These are phyloP conservation scores for Calephelis perditalis DNA, from an alignment of 2,888 invertebrate species.

Conservation along the genomic window DNA sequence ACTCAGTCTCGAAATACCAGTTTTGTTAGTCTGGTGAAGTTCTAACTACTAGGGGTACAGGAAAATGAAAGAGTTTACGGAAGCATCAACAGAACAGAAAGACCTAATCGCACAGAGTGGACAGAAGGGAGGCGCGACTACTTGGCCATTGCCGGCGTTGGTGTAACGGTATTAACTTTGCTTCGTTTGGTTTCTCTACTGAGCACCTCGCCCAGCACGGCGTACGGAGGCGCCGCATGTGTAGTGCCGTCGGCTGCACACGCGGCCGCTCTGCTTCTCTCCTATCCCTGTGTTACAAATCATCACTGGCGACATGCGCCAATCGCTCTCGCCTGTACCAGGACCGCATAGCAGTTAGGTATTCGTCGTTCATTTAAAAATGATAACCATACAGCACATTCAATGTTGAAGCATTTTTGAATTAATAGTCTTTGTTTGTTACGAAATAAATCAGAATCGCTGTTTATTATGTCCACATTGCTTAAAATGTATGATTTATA, in stretches of 20 bases:
- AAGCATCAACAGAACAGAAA: conserved; percentile 73
- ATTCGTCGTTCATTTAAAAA: conserved; percentile 19
- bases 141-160: conserved; percentile 72
- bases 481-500: too few relatives aligned
- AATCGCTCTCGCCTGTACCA: conserved; percentile 21
- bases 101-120: conserved; percentile 74
- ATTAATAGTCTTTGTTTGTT: neutral
- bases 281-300: conserved; percentile 78
- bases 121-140: conserved; percentile 75
- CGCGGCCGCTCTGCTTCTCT: conserved; percentile 63
- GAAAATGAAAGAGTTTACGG: conserved; percentile 49
- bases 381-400: conserved; percentile 19
- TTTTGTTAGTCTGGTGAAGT: conserved; percentile 31
- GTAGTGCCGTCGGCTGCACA: conserved; percentile 72
- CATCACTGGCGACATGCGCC: conserved; percentile 61
- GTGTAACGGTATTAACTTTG: conserved; percentile 79
- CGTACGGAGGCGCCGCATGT: conserved; percentile 87
- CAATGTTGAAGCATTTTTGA: conserved; percentile 29
- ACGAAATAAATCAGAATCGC: neutral
- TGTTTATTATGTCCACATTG: too few relatives aligned
- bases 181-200: conserved; percentile 81
- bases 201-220: conserved; percentile 90
- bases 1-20: conserved; percentile 39
- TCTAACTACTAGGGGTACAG: conserved; percentile 65
- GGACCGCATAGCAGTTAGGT: conserved; percentile 25